Conservation (phyloP, 2,113 vertebrate species). For the Periophthalmus modestus region DNA sequence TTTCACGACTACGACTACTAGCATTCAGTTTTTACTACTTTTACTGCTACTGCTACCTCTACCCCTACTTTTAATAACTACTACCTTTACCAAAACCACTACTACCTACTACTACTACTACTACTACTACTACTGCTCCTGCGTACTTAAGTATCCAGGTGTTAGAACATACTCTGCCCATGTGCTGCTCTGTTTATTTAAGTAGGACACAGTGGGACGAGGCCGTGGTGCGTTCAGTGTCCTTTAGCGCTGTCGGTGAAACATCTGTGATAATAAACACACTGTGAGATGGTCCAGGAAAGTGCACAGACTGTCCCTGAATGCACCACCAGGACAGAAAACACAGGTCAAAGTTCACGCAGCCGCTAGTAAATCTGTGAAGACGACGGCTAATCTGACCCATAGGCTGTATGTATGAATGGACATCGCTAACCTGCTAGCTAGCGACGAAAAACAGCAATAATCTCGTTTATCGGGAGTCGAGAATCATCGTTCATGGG, state of each 20-base stretch:
- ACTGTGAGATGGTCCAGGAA: constrained; percentile 14
- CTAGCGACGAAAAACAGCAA: too few species aligned
- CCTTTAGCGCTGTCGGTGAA: constrained; percentile 54
- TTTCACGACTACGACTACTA: too few species aligned
- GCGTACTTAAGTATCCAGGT: background rate
- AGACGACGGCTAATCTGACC: background rate
- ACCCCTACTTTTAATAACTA: too few species aligned
- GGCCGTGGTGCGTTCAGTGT: constrained; percentile 35
- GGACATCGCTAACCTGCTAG: too few species aligned
- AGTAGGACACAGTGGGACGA: constrained; percentile 29
- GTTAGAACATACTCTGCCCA: constrained; percentile 47
- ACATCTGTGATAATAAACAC: constrained; percentile 50
- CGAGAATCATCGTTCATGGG: too few species aligned
- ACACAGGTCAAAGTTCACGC: background rate
- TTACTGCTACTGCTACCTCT: too few species aligned
- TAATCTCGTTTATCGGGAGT: too few species aligned
- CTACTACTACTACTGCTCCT: too few species aligned
- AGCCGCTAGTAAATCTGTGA: background rate
- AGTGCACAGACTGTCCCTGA: constrained; percentile 4
- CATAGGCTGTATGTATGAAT: too few species aligned
- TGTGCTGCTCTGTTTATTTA: constrained; percentile 58
- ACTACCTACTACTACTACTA: too few species aligned
- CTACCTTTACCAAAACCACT: too few species aligned
- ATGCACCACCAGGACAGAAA: constrained; percentile 1
- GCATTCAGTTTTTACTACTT: too few species aligned